A percentile compares a stretch with the other conserved stretches of the same genome.
phyloP scores from a whole-genome alignment of 53 echinoderm and acorn worm species.

The Echinarachnius parma region DNA sequence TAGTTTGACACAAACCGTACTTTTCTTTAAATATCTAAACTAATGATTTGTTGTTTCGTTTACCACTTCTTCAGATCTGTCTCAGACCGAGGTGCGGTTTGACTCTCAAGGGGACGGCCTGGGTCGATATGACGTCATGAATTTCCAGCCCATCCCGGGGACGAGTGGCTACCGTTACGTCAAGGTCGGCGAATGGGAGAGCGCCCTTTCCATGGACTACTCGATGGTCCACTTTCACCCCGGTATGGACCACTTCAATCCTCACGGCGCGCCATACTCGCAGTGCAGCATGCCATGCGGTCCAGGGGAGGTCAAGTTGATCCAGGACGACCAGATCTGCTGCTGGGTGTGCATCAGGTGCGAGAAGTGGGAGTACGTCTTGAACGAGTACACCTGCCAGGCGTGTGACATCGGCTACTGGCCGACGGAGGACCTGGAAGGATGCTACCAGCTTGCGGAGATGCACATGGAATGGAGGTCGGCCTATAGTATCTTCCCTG shows the following conservation, averaged over 20 bases:
- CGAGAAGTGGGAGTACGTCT: constrained; percentile 67
- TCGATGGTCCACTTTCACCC: constrained; percentile 62
- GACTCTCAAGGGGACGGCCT: constrained; percentile 86
- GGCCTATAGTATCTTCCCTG: constrained; percentile 65
- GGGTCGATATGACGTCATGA: constrained; percentile 97
- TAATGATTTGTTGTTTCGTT: too few relatives aligned
- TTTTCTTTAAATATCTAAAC: too few relatives aligned
- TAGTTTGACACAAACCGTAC: too few relatives aligned
- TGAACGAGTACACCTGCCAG: constrained; percentile 77
- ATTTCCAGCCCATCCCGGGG: constrained; percentile 54
- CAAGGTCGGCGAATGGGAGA: constrained; percentile 79
- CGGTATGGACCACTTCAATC: constrained; percentile 17
- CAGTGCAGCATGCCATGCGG: constrained; percentile 92
- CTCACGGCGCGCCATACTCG: constrained; percentile 53
- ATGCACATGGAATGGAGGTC: constrained; percentile 73
- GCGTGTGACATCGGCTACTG: constrained; percentile 68
- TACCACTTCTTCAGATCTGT: constrained; percentile 70
- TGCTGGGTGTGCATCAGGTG: constrained; percentile 93
- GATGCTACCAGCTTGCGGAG: constrained; percentile 64
- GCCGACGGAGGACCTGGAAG: constrained; percentile 76
- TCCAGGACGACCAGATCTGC: constrained; percentile 80
- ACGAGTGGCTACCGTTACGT: constrained; percentile 60
- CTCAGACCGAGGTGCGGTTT: constrained; percentile 73
- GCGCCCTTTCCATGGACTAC: constrained; percentile 49
- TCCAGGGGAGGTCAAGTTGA: constrained; percentile 67